phyloP scores from a whole-genome alignment of 1,140 invertebrate species.

The Aphaenogaster ashmeadi region DNA sequence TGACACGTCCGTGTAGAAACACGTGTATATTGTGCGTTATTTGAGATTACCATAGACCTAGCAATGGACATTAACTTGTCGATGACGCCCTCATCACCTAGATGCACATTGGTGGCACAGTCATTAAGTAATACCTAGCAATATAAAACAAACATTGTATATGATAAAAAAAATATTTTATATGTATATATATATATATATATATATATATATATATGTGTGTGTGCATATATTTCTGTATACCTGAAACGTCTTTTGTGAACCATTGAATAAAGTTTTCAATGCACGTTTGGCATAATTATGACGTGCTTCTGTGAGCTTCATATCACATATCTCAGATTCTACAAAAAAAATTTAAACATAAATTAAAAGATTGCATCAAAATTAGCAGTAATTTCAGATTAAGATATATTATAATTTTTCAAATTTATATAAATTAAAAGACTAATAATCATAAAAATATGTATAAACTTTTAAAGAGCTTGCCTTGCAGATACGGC shows the following conservation, averaged over 20 bases:
- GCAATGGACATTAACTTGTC: conserved; percentile 85
- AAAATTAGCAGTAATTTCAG: background rate
- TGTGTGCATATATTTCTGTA: background rate
- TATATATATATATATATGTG: background rate
- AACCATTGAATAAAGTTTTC: conserved; percentile 85
- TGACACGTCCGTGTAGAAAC: conserved; percentile 85
- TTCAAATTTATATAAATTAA: background rate
- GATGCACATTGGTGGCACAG: conserved; percentile 82
- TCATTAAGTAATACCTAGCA: conserved; percentile 85
- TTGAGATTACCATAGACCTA: conserved; percentile 85
- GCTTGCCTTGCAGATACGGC: conserved; percentile 82
- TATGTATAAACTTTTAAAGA: conserved; percentile 18
- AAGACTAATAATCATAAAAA: conserved; percentile 5
- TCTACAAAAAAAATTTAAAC: conserved; percentile 75
- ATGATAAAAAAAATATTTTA: background rate
- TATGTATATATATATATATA: background rate
- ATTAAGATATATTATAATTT: background rate
- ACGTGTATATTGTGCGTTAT: conserved; percentile 86
- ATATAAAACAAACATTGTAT: background rate
- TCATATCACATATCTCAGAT: conserved; percentile 82
- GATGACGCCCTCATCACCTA: conserved; percentile 84
- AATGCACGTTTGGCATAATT: conserved; percentile 85
- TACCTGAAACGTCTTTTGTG: conserved; percentile 86
- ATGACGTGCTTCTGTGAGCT: conserved; percentile 82
- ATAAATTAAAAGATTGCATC: background rate